Conservation (phyloP, 1,140 invertebrate genomes). For the Zeugodacus cucurbitae region DNA sequence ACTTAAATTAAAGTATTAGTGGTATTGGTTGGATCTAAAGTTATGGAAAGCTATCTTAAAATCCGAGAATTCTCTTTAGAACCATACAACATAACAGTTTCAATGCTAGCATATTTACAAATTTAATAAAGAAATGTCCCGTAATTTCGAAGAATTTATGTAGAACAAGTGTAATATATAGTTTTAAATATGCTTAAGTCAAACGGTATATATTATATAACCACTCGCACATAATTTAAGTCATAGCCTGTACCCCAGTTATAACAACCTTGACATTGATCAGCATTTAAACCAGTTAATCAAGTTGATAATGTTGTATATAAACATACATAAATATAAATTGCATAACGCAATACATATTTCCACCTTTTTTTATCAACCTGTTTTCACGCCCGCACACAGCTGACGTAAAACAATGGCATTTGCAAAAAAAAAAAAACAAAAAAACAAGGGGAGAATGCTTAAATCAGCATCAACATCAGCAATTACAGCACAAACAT, state of each 20-base stretch:
- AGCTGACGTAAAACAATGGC: background rate
- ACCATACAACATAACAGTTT: too few species aligned
- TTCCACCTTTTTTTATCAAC: background rate
- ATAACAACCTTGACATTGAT: conserved; percentile 27
- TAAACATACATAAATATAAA: background rate
- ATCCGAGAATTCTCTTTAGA: too few species aligned
- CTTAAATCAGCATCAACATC: background rate
- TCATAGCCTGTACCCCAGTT: background rate
- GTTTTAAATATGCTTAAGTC: too few species aligned
- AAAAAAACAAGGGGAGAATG: background rate
- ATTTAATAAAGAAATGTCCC: too few species aligned
- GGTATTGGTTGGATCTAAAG: too few species aligned
- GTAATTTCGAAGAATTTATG: too few species aligned
- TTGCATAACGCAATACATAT: background rate
- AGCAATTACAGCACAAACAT: background rate
- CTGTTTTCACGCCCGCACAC: background rate
- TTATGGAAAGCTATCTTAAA: too few species aligned
- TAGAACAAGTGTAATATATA: background rate
- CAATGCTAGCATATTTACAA: too few species aligned
- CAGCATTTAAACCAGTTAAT: background rate
- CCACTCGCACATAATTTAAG: background rate
- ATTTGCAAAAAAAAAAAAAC: background rate
- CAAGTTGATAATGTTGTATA: background rate
- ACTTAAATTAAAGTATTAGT: too few species aligned
- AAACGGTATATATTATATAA: background rate